A percentile compares a stretch with the other conserved stretches of the same genome.
phyloP scores from a whole-genome alignment of 2,888 invertebrate species.

The Dicyrtoma fusca region DNA sequence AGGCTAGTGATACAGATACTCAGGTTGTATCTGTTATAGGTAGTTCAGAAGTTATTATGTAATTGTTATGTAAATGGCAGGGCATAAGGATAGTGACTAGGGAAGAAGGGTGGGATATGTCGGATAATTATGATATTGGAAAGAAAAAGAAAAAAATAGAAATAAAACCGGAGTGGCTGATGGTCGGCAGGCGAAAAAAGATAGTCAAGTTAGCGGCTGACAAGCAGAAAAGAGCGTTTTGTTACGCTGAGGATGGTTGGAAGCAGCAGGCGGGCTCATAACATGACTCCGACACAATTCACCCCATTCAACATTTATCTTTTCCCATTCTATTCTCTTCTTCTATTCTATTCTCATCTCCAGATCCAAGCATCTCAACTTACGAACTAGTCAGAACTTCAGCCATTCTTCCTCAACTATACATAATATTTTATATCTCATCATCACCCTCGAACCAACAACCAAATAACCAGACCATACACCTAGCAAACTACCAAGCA shows the following conservation, averaged over 20 bases:
- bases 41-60: no score
- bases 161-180: conserved; percentile 11
- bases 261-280: conserved; percentile 41
- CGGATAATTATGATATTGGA: conserved; percentile 34
- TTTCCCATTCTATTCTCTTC: not conserved
- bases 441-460: conserved; percentile 23
- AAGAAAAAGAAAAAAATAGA: conserved; percentile 13
- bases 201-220: conserved; percentile 42
- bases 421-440: conserved; percentile 38
- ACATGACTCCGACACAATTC: conserved; percentile 42
- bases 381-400: conserved; percentile 1
- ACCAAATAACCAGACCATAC: not conserved
- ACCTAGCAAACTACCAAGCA: not conserved
- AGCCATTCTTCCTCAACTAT: conserved; percentile 22
- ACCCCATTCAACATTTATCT: conserved; percentile 36
- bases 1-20: no score
- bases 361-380: conserved; percentile 11
- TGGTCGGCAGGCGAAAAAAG: conserved; percentile 33
- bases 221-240: conserved; percentile 44
- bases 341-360: conserved; percentile 22
- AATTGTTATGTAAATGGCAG: no score
- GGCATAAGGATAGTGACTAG: not conserved
- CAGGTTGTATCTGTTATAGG: no score
- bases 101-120: conserved; percentile 7
- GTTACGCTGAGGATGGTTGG: conserved; percentile 38